A percentile compares a stretch with the other conserved stretches of the same genome.
Evolutionary conservation across 64 coral and sea anemone species (phyloP).

Genomic region (Actinia equina): DNA sequence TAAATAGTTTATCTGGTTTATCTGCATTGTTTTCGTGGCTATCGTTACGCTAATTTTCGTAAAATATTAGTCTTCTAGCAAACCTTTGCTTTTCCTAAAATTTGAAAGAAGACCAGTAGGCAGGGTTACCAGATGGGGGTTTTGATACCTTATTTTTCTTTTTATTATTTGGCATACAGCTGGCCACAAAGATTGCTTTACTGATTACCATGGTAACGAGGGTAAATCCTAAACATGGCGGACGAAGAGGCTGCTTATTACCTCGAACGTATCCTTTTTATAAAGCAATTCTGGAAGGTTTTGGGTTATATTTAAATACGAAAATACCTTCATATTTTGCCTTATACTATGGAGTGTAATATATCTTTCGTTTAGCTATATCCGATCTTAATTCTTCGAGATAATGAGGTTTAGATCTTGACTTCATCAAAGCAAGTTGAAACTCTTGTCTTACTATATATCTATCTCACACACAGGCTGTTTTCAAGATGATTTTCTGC

Average conservation of each 20-base stretch:
- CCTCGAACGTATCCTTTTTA: slow-evolving; percentile 95
- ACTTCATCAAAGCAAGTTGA: background rate
- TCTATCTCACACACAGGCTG: background rate
- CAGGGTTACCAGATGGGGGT: background rate
- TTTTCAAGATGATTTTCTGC: background rate
- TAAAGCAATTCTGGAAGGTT: background rate
- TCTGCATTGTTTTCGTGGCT: no score
- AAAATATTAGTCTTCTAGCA: no score
- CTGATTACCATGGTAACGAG: slow-evolving; percentile 60
- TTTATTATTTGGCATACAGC: slow-evolving; percentile 3
- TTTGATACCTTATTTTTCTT: no score
- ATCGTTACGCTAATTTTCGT: no score
- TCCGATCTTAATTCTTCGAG: background rate
- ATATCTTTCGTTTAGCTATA: background rate
- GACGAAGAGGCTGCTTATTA: slow-evolving; percentile 84
- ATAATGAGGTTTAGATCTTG: background rate
- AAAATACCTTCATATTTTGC: background rate
- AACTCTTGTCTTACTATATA: background rate
- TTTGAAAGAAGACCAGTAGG: background rate
- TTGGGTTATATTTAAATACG: background rate
- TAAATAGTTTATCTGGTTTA: no score
- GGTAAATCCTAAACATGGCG: slow-evolving; percentile 80
- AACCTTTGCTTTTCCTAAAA: no score
- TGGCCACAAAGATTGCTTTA: slow-evolving; percentile 35
- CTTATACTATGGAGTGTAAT: background rate